Conservation (phyloP, 2,888 invertebrate species). For the Temnothorax ravouxi region DNA sequence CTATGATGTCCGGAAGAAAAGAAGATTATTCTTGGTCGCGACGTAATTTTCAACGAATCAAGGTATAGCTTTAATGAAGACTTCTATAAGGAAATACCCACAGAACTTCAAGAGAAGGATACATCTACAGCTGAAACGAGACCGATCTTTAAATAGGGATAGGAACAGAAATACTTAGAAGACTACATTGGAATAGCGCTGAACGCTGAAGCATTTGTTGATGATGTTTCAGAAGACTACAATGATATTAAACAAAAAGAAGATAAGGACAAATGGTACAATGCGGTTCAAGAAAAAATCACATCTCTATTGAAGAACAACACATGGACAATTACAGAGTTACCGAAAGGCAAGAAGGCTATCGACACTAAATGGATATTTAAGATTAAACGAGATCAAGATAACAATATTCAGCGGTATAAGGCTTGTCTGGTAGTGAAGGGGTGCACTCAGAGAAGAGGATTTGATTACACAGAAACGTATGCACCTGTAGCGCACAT, state of each 20-base stretch:
- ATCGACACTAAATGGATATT: constrained; percentile 73
- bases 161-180: not conserved
- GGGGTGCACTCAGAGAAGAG: not conserved
- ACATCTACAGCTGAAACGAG: constrained; percentile 63
- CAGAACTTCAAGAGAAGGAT: not conserved
- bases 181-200: constrained; percentile 11
- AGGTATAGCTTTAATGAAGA: not conserved
- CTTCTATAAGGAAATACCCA: not conserved
- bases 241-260: not conserved
- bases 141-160: no score
- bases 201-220: constrained; percentile 23
- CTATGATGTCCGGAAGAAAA: constrained; percentile 71
- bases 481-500: not conserved
- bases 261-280: constrained; percentile 20
- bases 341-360: constrained; percentile 52
- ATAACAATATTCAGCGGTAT: not conserved
- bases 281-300: not conserved
- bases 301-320: not conserved
- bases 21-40: constrained; percentile 62
- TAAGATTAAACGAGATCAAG: constrained; percentile 55
- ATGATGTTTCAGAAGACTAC: not conserved
- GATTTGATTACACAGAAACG: not conserved
- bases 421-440: constrained; percentile 13
- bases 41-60: constrained; percentile 72
- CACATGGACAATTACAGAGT: not conserved